Evolutionary conservation across 2,797 vertebrate species (phyloP), one percentile per base, ranked within the genome.

Genomic region (Mormyrops boulengeri): DNA sequence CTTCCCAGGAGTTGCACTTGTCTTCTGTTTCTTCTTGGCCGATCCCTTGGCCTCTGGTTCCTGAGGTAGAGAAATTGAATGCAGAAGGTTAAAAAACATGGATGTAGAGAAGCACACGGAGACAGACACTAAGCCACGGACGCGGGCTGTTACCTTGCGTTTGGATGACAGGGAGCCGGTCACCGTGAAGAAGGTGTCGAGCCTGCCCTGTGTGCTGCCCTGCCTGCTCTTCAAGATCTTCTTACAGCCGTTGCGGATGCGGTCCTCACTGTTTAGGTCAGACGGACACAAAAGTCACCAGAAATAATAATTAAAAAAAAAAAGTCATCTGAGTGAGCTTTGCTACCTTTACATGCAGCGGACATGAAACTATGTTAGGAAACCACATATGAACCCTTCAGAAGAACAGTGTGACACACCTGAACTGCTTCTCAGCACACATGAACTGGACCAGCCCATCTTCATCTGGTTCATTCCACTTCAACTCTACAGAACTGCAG

Each of bases 341-440:
- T n/a, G 41, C 77, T 19, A 14, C 77, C 41, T 47, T 47, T 47
- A 82, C 19, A 82, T 82, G 41, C 14, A 44, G 77, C 19, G 38
- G 73, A 44, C 73, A 80, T 34, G 26, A 34, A 30, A 88, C n/a
- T 73, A 34, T 73, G 1, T 26, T 52, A 55, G 34, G n/a, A 57
- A 14, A 38, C 8, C 14, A 53, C 6, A 12, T 87, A 82, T 22
- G 77, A 82, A 47, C 77, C 38, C 77, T 38, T 57, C 82, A 22
- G 17, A 52, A 50, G 41, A 50, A 84, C 6, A 26, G 41, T 8
- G 77, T 5, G 2, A 41, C 41, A 82, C 92, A 95, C 96, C 94
- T 99, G 95, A 99, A 99, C 92, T 99, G 98, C 93, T 99, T 99
- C 92, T 99, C 98, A 0, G 91, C 93, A 0, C 97, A 98, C 97